Evolutionary conservation across 2,888 invertebrate genomes (phyloP).

Genomic region (Panorpa germanica): DNA sequence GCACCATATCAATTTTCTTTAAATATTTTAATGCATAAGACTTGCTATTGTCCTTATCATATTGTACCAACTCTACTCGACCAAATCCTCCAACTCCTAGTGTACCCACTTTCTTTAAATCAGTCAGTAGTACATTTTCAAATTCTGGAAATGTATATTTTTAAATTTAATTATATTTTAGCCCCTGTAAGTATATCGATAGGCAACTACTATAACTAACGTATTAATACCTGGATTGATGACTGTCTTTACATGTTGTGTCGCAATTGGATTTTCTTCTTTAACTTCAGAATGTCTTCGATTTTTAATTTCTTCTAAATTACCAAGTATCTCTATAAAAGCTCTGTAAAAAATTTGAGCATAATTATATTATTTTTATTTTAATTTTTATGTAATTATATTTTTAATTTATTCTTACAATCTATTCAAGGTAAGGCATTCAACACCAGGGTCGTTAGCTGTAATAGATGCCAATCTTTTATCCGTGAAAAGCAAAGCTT

Average conservation of each 20-base stretch:
- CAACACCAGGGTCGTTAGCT: conserved; percentile 63
- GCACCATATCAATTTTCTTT: conserved; percentile 75
- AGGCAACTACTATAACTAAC: too few species aligned
- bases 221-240: too few species aligned
- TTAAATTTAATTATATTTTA: conserved; percentile 6
- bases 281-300: conserved; percentile 15
- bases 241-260: conserved; percentile 1
- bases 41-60: conserved; percentile 28
- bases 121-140: conserved; percentile 48
- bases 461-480: conserved; percentile 79
- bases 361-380: conserved; percentile 2
- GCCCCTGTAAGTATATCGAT: too few species aligned
- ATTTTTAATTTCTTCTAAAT: conserved; percentile 25
- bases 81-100: conserved; percentile 89
- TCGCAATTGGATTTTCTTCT: not conserved
- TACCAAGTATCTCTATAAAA: not conserved
- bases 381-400: conserved; percentile 4
- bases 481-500: conserved; percentile 70
- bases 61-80: conserved; percentile 60
- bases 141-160: conserved; percentile 27
- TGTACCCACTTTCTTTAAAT: conserved; percentile 66
- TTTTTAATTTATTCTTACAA: conserved; percentile 48
- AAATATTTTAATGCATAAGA: conserved; percentile 75
- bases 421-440: conserved; percentile 75
- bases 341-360: not conserved